Conservation (phyloP, 2,113 vertebrate species). For the Alexandromys fortis region DNA sequence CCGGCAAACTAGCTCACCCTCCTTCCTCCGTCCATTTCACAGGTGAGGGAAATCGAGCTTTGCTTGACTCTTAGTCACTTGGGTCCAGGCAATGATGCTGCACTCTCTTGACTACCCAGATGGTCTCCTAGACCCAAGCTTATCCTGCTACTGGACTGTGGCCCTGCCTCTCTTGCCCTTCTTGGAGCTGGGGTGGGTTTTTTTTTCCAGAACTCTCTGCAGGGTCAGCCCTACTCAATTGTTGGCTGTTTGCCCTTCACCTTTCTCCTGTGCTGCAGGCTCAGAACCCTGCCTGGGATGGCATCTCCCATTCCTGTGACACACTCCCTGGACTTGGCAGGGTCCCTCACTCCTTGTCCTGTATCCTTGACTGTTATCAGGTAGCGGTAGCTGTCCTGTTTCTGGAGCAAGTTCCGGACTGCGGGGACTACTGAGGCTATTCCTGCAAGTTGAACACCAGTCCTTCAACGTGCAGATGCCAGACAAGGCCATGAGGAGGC, state of each 20-base stretch:
- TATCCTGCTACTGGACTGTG: neutral
- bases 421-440: rapidly evolving
- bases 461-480: neutral
- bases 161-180: neutral
- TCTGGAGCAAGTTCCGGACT: neutral
- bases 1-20: no score
- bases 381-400: neutral
- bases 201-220: neutral
- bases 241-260: neutral
- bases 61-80: no score
- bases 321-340: neutral
- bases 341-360: neutral
- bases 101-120: neutral
- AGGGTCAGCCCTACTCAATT: neutral
- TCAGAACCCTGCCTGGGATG: neutral
- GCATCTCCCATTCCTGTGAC: neutral
- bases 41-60: neutral
- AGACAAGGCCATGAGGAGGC: neutral
- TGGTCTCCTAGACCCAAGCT: neutral
- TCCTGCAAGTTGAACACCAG: rapidly evolving
- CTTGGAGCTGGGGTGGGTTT: neutral
- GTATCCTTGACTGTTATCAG: neutral
- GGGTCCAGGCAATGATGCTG: neutral
- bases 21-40: neutral
- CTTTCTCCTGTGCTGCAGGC: rapidly evolving